Conservation (phyloP, 2,797 vertebrate species). For the Nyctibius grandis region DNA sequence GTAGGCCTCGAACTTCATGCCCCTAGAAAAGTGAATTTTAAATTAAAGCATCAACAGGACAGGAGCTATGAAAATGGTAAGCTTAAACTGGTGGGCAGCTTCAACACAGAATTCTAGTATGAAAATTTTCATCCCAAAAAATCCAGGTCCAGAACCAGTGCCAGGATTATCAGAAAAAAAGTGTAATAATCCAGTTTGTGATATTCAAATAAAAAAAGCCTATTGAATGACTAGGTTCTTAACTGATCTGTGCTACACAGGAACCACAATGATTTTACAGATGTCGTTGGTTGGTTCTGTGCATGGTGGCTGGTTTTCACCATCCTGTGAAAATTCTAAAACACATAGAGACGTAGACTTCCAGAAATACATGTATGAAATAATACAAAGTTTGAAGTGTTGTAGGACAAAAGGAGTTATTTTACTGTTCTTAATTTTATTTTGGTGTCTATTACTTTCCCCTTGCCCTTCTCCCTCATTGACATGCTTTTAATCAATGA, state of each 20-base stretch:
- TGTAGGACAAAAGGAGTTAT: neutral
- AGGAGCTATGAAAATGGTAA: neutral
- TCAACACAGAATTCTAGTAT: neutral
- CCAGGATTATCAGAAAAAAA: neutral
- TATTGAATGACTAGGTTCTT: neutral
- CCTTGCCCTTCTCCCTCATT: neutral
- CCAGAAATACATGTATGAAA: neutral
- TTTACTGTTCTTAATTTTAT: neutral
- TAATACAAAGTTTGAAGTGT: neutral
- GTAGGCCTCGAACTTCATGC: neutral
- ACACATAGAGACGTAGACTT: neutral
- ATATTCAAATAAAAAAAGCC: neutral
- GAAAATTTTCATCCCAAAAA: neutral
- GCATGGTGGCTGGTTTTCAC: neutral
- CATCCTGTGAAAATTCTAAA: neutral
- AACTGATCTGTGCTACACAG: neutral
- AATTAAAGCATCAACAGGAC: neutral
- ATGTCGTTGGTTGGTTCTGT: neutral
- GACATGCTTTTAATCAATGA: neutral
- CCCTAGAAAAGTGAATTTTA: neutral
- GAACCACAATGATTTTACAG: neutral
- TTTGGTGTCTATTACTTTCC: neutral
- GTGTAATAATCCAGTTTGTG: neutral
- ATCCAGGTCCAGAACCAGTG: neutral
- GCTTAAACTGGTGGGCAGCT: neutral